Conservation (phyloP, 2,113 vertebrate genomes). For the Eolophus roseicapilla region DNA sequence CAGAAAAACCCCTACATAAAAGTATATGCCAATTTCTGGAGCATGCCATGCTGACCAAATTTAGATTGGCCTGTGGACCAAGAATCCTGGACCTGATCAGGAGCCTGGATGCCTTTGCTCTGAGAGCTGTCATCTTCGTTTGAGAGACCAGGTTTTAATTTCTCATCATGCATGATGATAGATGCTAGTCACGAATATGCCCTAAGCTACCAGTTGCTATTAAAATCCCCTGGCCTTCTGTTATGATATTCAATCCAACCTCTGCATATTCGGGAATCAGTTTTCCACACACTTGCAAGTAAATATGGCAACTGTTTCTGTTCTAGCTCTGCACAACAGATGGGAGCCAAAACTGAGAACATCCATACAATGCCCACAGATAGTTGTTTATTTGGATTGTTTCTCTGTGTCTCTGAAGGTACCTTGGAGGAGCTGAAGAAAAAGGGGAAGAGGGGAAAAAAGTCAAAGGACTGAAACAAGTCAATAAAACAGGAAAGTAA, state of each 20-base stretch:
- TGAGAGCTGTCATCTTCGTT: background rate
- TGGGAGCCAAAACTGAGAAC: background rate
- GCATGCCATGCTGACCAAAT: background rate
- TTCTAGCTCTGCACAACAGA: background rate
- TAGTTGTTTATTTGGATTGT: background rate
- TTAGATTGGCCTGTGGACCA: background rate
- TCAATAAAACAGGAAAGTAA: background rate
- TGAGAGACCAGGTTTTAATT: background rate
- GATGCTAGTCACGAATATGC: accelerated
- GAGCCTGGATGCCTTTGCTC: background rate
- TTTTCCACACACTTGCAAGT: background rate
- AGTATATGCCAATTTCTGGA: background rate
- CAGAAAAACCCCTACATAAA: background rate
- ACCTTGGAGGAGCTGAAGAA: background rate
- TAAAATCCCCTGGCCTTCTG: background rate
- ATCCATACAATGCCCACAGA: background rate
- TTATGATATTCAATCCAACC: background rate
- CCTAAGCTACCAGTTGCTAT: background rate
- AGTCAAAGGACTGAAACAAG: background rate
- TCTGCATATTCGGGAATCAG: background rate
- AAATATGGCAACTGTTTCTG: background rate
- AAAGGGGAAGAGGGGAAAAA: background rate
- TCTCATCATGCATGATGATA: background rate
- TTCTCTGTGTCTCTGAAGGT: background rate
- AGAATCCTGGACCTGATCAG: background rate